Evolutionary conservation across 2,797 vertebrate genomes (phyloP), one percentile per base, ranked within the genome.

Genomic region (Cossypha polioptera): DNA sequence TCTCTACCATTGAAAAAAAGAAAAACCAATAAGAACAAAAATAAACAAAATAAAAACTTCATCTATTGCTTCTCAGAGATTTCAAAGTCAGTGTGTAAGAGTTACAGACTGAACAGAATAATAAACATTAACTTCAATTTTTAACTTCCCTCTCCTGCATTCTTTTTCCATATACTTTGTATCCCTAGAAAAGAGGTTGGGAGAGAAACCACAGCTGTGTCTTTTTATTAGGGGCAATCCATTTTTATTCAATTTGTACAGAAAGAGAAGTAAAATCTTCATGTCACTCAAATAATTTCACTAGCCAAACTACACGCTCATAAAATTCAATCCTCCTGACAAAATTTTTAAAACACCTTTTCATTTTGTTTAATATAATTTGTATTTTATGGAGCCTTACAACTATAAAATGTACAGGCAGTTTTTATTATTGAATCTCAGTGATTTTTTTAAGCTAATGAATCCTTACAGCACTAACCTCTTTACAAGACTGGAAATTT

Each of bases 191-290:
- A 82, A 71, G 21, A 33, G 18, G 4, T 59, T 86, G 69, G 10
- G 57, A 77, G 55, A 28, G 78, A 94, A 85, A 40, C 6, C 36
- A 68, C 43, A 92, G 11, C 14, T 43, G 3, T 47, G 28, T 50
- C 22, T 61, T 91, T 92, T 87, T 91, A 78, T 86, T 75, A 74
- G 54, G 21, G 7, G 19, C 47, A 85, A 95, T 92, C 43, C 22
- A 82, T 90, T 97, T 96, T 95, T 94, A 96, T 97, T 95, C 85
- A 88, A 88, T 40, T 73, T 75, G 26, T 83, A 69, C 55, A 29
- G 62, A 90, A 86, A 91, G 36, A 78, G 26, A 68, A 63, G 7
- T 68, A 86, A 96, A 79, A 86, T 42, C 21, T 55, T 73, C 92
- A 67, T 80, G 67, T 94, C 94, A 95, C 11, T 95, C 50, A 87